Evolutionary conservation across 2,113 vertebrate species (phyloP).

Genomic region (Sceloporus undulatus): DNA sequence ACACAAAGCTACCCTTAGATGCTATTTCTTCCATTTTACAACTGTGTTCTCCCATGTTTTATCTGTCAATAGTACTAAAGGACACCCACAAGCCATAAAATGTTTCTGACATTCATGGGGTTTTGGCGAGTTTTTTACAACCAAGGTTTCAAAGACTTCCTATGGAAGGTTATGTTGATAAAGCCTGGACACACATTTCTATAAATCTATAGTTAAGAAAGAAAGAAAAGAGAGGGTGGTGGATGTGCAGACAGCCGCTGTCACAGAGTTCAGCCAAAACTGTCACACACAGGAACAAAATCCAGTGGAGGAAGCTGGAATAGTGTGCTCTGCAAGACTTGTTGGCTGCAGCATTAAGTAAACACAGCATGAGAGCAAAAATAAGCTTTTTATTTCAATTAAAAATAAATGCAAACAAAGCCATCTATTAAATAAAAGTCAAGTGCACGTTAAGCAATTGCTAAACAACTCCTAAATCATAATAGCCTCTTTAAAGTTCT

Average conservation of each 20-base stretch:
- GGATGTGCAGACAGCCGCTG: slow-evolving; percentile 23
- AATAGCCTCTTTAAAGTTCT: not conserved
- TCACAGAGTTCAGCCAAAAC: slow-evolving; percentile 55
- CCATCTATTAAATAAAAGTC: not conserved
- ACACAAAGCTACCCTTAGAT: not conserved
- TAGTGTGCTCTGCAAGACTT: slow-evolving; percentile 51
- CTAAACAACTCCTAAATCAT: slow-evolving; percentile 13
- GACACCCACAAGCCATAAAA: slow-evolving; percentile 59
- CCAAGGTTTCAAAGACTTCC: slow-evolving; percentile 65
- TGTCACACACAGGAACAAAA: slow-evolving; percentile 56
- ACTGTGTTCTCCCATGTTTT: slow-evolving; percentile 43
- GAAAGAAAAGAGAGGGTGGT: not conserved
- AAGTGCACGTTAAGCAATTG: slow-evolving; percentile 7
- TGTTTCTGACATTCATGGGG: slow-evolving; percentile 65
- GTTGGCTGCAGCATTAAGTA: slow-evolving; percentile 56
- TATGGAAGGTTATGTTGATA: slow-evolving; percentile 65
- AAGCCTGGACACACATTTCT: slow-evolving; percentile 64
- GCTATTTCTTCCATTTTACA: slow-evolving; percentile 34
- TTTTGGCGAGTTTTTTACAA: slow-evolving; percentile 50
- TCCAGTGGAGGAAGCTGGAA: slow-evolving; percentile 33
- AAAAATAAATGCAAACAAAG: slow-evolving; percentile 58
- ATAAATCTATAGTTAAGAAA: slow-evolving; percentile 46
- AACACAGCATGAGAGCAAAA: slow-evolving; percentile 22
- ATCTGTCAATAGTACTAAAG: slow-evolving; percentile 65
- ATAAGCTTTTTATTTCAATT: slow-evolving; percentile 42